These are phyloP conservation scores for Bryconaethiops microstoma DNA, from an alignment of 2,797 vertebrate species.

Conservation along the genomic window DNA sequence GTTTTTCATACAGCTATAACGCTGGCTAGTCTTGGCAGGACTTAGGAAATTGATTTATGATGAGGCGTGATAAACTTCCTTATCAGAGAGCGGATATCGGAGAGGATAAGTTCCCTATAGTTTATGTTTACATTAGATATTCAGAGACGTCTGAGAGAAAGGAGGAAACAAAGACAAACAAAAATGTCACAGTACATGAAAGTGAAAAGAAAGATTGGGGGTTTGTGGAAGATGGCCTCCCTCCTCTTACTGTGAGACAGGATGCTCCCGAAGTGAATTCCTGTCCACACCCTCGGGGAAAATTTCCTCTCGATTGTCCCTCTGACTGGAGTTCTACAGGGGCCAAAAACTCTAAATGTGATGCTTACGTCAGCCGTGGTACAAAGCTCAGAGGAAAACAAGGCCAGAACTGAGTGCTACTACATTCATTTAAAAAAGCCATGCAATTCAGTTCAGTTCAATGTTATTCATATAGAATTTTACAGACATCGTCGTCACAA, in stretches of 20 bases:
- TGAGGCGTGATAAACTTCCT: background rate
- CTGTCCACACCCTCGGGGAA: conserved; percentile 52
- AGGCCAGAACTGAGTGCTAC: background rate
- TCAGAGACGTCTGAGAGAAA: background rate
- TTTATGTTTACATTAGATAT: conserved; percentile 18
- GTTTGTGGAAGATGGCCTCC: conserved; percentile 21
- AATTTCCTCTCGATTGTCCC: conserved; percentile 47
- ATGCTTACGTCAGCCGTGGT: conserved; percentile 4
- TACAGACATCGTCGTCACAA: too few species aligned
- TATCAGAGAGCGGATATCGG: conserved; percentile 14
- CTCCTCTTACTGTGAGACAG: conserved; percentile 44
- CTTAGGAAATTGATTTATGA: background rate
- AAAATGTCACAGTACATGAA: background rate
- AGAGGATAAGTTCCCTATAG: background rate
- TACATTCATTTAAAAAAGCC: background rate
- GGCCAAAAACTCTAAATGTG: conserved; percentile 30
- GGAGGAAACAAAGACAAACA: background rate
- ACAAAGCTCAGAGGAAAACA: conserved; percentile 18
- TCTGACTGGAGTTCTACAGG: conserved; percentile 17
- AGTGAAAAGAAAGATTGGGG: background rate
- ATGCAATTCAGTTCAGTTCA: too few species aligned
- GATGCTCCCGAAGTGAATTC: conserved; percentile 46
- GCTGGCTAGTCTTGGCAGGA: conserved; percentile 16
- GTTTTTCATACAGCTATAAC: background rate
- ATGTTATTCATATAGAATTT: too few species aligned